Percentiles rank a stretch among this genome's conserved stretches.
Evolutionary conservation across 2,797 vertebrate species (phyloP).

Genomic region (Chaetodon trifasciatus): DNA sequence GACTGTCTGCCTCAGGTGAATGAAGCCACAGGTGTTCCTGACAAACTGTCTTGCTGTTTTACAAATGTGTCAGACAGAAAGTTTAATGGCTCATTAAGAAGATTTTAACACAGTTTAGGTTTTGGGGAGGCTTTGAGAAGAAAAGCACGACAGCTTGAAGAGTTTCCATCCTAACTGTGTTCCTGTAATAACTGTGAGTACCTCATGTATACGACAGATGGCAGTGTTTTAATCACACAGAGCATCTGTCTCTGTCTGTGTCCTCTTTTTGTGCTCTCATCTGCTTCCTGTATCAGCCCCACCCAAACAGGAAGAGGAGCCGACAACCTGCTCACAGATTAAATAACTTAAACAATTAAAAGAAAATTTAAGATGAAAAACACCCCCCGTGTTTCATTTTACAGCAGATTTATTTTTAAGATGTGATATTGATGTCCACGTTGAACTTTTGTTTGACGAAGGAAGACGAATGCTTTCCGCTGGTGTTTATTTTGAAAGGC

Average conservation of each 20-base stretch:
- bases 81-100: no score
- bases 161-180: no score
- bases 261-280: conserved; percentile 46
- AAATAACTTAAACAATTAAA: not conserved
- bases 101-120: not conserved
- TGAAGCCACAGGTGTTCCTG: no score
- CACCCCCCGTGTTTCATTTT: fast-evolving
- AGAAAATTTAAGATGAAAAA: fast-evolving
- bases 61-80: no score
- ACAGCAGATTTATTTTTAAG: fast-evolving
- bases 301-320: conserved; percentile 72
- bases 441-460: not conserved
- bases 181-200: not conserved
- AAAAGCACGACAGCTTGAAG: not conserved
- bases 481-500: conserved; percentile 58
- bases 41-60: no score
- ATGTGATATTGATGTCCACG: fast-evolving
- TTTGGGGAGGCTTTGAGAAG: no score
- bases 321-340: not conserved
- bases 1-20: no score
- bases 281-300: conserved; percentile 55
- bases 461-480: no score
- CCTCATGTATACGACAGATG: not conserved
- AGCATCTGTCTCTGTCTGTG: not conserved
- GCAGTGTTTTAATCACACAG: conserved; percentile 4